phyloP scores from a whole-genome alignment of 2,888 invertebrate genomes.

The Chesias legatella region DNA sequence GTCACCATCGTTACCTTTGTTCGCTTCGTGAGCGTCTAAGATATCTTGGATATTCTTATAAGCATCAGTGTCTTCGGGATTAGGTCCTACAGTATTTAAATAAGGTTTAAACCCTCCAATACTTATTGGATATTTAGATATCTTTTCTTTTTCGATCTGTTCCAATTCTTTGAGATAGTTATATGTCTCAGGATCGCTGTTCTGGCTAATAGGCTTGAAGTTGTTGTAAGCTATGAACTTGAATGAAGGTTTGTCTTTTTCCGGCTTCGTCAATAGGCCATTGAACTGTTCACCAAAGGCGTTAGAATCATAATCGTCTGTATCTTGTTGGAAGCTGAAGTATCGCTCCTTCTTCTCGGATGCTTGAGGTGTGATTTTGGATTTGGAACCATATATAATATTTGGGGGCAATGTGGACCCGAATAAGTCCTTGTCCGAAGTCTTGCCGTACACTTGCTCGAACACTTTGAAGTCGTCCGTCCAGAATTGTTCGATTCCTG shows the following conservation, averaged over 20 bases:
- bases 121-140: conserved; percentile 33
- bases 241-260: conserved; percentile 39
- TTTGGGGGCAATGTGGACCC: conserved; percentile 51
- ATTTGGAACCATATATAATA: conserved; percentile 35
- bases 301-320: conserved; percentile 36
- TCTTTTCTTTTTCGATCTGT: conserved; percentile 42
- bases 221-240: conserved; percentile 55
- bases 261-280: conserved; percentile 34
- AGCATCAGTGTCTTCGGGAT: conserved; percentile 47
- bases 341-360: conserved; percentile 54
- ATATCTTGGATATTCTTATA: conserved; percentile 65
- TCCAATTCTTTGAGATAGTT: conserved; percentile 62
- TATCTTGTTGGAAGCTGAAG: conserved; percentile 33
- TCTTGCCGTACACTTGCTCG: conserved; percentile 66
- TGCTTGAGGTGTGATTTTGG: conserved; percentile 38
- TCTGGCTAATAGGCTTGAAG: conserved; percentile 56
- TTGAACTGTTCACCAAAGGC: conserved; percentile 43
- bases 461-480: conserved; percentile 67
- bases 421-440: conserved; percentile 65
- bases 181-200: conserved; percentile 60
- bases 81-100: conserved; percentile 25
- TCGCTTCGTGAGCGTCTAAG: conserved; percentile 62
- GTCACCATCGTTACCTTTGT: conserved; percentile 41
- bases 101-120: conserved; percentile 46
- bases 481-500: conserved; percentile 67